Evolutionary conservation across 2,797 vertebrate genomes (phyloP).

Genomic region (Schizothorax lantsangensis): DNA sequence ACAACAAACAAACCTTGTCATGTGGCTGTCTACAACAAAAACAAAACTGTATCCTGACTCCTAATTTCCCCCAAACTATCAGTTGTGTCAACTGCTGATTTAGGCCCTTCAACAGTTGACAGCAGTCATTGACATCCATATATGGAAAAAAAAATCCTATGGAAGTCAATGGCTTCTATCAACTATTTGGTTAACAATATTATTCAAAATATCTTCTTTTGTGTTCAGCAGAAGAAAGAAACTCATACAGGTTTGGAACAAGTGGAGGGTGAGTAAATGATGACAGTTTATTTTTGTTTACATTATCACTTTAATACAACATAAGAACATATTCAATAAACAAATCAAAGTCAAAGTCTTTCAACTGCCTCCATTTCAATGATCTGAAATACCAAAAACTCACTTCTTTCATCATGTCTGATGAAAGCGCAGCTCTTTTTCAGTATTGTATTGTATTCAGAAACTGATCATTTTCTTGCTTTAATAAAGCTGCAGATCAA

Average conservation of each 20-base stretch:
- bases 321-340: neutral
- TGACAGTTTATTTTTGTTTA: neutral
- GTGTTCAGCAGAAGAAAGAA: neutral
- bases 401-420: conserved; percentile 29
- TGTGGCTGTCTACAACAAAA: conserved; percentile 33
- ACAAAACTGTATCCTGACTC: conserved; percentile 60
- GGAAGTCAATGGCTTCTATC: neutral
- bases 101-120: conserved; percentile 49
- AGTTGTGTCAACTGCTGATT: conserved; percentile 65
- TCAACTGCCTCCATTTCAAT: conserved; percentile 67
- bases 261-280: neutral
- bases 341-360: conserved; percentile 23
- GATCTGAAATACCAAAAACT: conserved; percentile 39
- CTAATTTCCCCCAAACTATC: conserved; percentile 61
- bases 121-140: neutral
- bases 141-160: neutral
- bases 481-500: conserved; percentile 18
- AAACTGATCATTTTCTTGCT: neutral
- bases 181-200: neutral
- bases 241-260: neutral
- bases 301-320: neutral
- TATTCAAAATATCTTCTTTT: neutral
- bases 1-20: conserved; percentile 46
- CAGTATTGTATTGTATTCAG: conserved; percentile 24
- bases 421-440: conserved; percentile 51